Base-by-base conservation (phyloP, 2,113 vertebrate species). In the Prochilodus magdalenae region DNA sequence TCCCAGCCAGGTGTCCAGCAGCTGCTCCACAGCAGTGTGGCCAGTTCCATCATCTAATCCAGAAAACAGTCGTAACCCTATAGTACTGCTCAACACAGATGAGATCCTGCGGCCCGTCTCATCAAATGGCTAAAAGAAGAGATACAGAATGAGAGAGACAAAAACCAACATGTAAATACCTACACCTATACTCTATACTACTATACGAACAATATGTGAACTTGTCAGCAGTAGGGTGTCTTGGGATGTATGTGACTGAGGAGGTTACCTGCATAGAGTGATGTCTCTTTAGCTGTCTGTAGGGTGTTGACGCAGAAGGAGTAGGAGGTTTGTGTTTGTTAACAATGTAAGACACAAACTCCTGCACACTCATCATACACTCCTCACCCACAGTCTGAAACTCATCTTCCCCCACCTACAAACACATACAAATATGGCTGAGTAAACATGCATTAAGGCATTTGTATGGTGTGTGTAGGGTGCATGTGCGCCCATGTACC, bases 201-300 rank as follows among this genome's bases (percentile, higher is more conserved):
- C n/a, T 36, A 36, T 36, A 36, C 33, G 6, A 36, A 3, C 33
- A 36, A 36, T n/a, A 33, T n/a, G 0, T 36, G 53, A 20, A 33
- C n/a, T 22, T n/a, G 15, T 30, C 3, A n/a, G 14, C 24, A 57
- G 51, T 27, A 26, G 26, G 16, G 14, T 15, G 2, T n/a, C 40
- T 44, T 44, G 4, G 40, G 40, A 8, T 14, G 26, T 51, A 24
- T 79, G 44, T 16, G 30, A 20, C 8, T 33, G 27, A 51, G 12
- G 47, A n/a, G 27, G 85, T 84, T 90, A 98, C 98, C 96, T 98
- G 97, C 86, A 96, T 96, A 84, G 97, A 99, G 83, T 98, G 96
- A 79, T 94, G 96, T 0, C 97, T 93, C 76, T 99, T 99, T 10
- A 99, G 92, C 76, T 97, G 97, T 80, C 98, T 91, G 77, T 99